Evolutionary conservation across 1,140 invertebrate genomes (phyloP).

Genomic region (Lamellibrachia luymesi): DNA sequence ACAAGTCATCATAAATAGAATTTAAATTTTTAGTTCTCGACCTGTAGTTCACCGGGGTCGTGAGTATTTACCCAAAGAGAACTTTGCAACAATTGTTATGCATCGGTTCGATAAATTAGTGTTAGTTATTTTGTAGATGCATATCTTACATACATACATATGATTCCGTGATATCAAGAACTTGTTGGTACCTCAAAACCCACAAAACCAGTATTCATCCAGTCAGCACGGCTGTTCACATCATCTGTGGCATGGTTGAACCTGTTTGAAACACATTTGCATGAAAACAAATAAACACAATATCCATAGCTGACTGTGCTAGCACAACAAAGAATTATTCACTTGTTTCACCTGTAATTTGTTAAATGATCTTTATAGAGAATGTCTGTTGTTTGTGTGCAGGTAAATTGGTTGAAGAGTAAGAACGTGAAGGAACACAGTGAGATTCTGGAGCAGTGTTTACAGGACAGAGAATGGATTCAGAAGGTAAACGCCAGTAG

Average conservation of each 20-base stretch:
- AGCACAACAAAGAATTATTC: no score
- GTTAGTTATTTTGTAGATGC: not conserved
- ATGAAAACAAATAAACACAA: no score
- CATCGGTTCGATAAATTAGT: not conserved
- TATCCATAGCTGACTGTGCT: no score
- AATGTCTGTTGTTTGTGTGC: conserved; percentile 17
- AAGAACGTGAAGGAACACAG: conserved; percentile 38
- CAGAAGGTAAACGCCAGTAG: conserved; percentile 39
- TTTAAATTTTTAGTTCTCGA: no score
- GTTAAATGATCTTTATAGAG: not conserved
- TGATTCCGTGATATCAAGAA: no score
- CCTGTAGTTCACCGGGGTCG: no score
- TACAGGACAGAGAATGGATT: conserved; percentile 52
- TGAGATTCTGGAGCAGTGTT: conserved; percentile 48
- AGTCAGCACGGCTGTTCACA: no score
- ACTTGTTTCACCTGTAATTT: not conserved
- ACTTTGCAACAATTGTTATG: not conserved
- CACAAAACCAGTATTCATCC: no score
- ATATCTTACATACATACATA: not conserved
- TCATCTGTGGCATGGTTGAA: no score
- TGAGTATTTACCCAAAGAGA: not conserved
- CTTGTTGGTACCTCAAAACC: no score
- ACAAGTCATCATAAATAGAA: no score
- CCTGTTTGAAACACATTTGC: no score
- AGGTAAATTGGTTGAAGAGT: conserved; percentile 47